Percentiles rank a stretch among this genome's conserved stretches.
These are phyloP conservation scores for Scaptomyza parva DNA, from an alignment of 2,888 invertebrate species.

Conservation along the genomic window DNA sequence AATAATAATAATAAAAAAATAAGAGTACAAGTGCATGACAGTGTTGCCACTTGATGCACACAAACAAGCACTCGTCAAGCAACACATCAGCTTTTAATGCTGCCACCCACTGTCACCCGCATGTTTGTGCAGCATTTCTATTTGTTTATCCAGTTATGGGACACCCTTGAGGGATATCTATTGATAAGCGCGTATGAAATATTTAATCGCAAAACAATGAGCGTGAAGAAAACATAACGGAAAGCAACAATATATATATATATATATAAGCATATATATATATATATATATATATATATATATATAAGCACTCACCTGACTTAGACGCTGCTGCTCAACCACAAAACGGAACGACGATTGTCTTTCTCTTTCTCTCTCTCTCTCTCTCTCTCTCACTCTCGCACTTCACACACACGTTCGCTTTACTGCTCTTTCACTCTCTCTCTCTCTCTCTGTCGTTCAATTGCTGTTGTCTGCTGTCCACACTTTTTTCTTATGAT, in stretches of 20 bases:
- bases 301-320: conserved; percentile 59
- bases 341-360: conserved; percentile 50
- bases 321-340: conserved; percentile 57
- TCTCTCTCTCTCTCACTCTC: conserved; percentile 13
- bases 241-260: conserved; percentile 8
- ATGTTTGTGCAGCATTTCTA: conserved; percentile 35
- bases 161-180: conserved; percentile 62
- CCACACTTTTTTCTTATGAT: conserved; percentile 46
- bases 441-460: conserved; percentile 5
- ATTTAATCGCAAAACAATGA: conserved; percentile 69
- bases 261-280: too few species aligned
- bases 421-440: conserved; percentile 5
- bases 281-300: not conserved
- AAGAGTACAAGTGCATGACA: conserved; percentile 6
- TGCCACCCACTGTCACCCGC: not conserved
- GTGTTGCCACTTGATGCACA: conserved; percentile 31
- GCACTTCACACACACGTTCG: not conserved
- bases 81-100: too few species aligned
- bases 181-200: conserved; percentile 76
- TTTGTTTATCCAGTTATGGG: conserved; percentile 69
- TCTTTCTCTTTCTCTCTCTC: too few species aligned
- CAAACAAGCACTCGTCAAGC: not conserved
- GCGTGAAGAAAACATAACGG: conserved; percentile 54
- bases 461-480: conserved; percentile 17
- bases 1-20: too few species aligned